phyloP scores from a whole-genome alignment of 2,888 invertebrate species.

The Sepioteuthis lessoniana region DNA sequence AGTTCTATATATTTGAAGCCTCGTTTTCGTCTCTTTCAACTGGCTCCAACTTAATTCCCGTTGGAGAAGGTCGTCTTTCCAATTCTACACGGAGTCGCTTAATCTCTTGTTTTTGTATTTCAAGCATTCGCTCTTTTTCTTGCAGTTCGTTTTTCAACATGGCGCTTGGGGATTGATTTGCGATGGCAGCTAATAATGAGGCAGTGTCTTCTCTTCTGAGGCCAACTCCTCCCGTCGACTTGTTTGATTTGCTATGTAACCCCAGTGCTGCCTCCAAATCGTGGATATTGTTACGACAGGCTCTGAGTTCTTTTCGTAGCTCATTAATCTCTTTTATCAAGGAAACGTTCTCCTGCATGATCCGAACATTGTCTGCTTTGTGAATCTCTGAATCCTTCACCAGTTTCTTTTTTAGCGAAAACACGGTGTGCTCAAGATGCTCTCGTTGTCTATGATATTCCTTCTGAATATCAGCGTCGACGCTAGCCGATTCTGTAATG shows the following conservation, averaged over 20 bases:
- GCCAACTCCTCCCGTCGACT: slow-evolving; percentile 54
- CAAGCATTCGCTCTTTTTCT: slow-evolving; percentile 76
- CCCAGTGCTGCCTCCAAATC: slow-evolving; percentile 81
- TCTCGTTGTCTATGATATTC: slow-evolving; percentile 83
- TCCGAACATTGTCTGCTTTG: slow-evolving; percentile 79
- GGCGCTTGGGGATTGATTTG: slow-evolving; percentile 71
- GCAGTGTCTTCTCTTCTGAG: slow-evolving; percentile 57
- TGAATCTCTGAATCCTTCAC: slow-evolving; percentile 76
- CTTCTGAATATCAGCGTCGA: slow-evolving; percentile 76
- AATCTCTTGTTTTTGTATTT: slow-evolving; percentile 77
- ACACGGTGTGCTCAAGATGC: slow-evolving; percentile 84
- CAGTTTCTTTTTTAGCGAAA: slow-evolving; percentile 77
- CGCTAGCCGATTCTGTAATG: slow-evolving; percentile 74
- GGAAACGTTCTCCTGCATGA: slow-evolving; percentile 86
- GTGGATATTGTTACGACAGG: slow-evolving; percentile 80
- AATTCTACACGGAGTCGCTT: slow-evolving; percentile 71
- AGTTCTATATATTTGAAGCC: background rate
- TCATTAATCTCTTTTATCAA: slow-evolving; percentile 86
- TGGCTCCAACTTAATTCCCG: background rate
- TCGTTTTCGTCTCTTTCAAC: background rate
- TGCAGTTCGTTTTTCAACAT: slow-evolving; percentile 81
- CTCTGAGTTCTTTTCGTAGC: slow-evolving; percentile 82
- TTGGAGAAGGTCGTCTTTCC: slow-evolving; percentile 44
- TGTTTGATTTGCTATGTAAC: slow-evolving; percentile 71
- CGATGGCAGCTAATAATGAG: slow-evolving; percentile 60